A percentile compares a stretch with the other conserved stretches of the same genome.
Conservation (phyloP, 2,113 vertebrate genomes). For the human (Homo sapiens) region GRCh38 chrX:69152001-69152500, state of each 20-base stretch:
- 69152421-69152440: not conserved
- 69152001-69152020: not conserved
- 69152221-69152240: constrained; percentile 2
- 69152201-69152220: not conserved
- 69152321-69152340: constrained; percentile 18
- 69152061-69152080: not conserved
- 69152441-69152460: not conserved
- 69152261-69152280: not conserved
- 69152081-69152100: not conserved
- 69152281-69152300: not conserved
- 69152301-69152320: not conserved
- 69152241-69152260: not conserved
- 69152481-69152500: not conserved
- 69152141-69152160: not conserved
- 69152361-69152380: constrained; percentile 17
- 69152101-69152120: not conserved
- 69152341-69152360: constrained; percentile 36
- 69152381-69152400: not conserved
- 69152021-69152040: not conserved
- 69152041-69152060: not conserved
- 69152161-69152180: not conserved
- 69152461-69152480: not conserved
- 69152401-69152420: not conserved
- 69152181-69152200: constrained; percentile 18
- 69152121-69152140: not conserved